Conservation (phyloP, 1,140 invertebrate genomes). For the Achroia grisella region DNA sequence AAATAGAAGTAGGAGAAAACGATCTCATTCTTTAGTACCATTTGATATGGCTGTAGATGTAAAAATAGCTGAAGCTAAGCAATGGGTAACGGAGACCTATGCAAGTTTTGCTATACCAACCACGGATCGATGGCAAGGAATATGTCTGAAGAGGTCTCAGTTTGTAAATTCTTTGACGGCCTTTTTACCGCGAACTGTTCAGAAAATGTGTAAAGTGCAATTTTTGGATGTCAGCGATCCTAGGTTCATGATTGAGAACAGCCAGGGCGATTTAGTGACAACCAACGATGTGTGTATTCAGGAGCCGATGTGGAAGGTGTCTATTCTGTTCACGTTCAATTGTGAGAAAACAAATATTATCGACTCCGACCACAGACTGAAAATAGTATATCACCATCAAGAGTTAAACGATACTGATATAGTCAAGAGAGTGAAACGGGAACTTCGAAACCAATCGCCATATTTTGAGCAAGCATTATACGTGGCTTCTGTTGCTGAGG, state of each 20-base stretch:
- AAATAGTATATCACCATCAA: slow-evolving; percentile 88
- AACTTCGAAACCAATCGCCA: slow-evolving; percentile 85
- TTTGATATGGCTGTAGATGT: slow-evolving; percentile 73
- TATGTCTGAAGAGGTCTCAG: slow-evolving; percentile 85
- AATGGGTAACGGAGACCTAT: slow-evolving; percentile 88
- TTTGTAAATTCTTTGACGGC: slow-evolving; percentile 84
- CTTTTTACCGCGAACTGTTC: slow-evolving; percentile 82
- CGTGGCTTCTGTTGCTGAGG: slow-evolving; percentile 90
- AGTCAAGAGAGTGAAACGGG: slow-evolving; percentile 82
- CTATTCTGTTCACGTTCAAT: slow-evolving; percentile 80
- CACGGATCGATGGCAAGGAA: slow-evolving; percentile 83
- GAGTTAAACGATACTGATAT: slow-evolving; percentile 86
- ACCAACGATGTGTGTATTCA: slow-evolving; percentile 84
- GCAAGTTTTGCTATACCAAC: slow-evolving; percentile 89
- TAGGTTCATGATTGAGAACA: slow-evolving; percentile 84
- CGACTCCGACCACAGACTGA: slow-evolving; percentile 83
- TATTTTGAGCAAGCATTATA: slow-evolving; percentile 91
- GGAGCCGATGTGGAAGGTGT: slow-evolving; percentile 87
- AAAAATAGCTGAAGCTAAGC: slow-evolving; percentile 81
- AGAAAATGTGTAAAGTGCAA: slow-evolving; percentile 81
- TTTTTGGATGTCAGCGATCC: slow-evolving; percentile 86
- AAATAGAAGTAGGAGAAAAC: slow-evolving; percentile 66
- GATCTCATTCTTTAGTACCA: slow-evolving; percentile 58
- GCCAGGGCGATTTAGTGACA: slow-evolving; percentile 87
- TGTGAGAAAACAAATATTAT: slow-evolving; percentile 79